Base-by-base conservation (phyloP, 2,113 vertebrate species). In the Melanostigma gelatinosum region DNA sequence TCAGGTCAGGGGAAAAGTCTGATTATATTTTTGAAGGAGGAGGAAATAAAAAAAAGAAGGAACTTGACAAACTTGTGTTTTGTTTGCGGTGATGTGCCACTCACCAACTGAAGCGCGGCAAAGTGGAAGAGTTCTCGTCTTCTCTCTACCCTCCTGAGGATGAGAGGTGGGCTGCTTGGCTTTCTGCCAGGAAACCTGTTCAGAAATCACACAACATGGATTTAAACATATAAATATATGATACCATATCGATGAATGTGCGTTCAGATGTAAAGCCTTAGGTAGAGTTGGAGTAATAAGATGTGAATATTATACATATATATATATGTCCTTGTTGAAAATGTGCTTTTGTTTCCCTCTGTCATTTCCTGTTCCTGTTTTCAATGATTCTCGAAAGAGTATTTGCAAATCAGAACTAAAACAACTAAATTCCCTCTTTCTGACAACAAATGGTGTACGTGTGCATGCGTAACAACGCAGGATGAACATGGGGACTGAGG, bases 111-210 rank as follows among this genome's bases (percentile, higher is more conserved):
- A 79, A 64, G 48, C 60, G 27, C 24, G 20, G n/a, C 42, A 18
- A 34, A 82, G 81, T 50, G 40, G 9, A 83, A 46, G 54, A 48
- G 62, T 67, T 78, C 6, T 46, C 32, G 32, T 73, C 62, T 78
- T 55, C n/a, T 40, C 36, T 34, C 46, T 36, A 22, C 20, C 16
- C 64, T 61, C 80, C n/a, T 6, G 48, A 70, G 74, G 65, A 72
- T 24, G 40, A 58, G 50, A 32, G 61, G 76, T 65, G 70, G 32
- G 74, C 42, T 69, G 65, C 38, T 44, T 50, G 15, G 24, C 63
- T 79, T 7, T 57, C 36, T 63, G 58, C 50, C 60, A 66, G 12
- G 54, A 50, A 76, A 65, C 22, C 66, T 75, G 20, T 58, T 48
- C 27, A 71, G 48, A 32, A 8, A n/a, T n/a, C 50, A 55, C 2